These are phyloP conservation scores for Norana najaformis DNA, from an alignment of 2,888 invertebrate genomes.

Conservation along the genomic window DNA sequence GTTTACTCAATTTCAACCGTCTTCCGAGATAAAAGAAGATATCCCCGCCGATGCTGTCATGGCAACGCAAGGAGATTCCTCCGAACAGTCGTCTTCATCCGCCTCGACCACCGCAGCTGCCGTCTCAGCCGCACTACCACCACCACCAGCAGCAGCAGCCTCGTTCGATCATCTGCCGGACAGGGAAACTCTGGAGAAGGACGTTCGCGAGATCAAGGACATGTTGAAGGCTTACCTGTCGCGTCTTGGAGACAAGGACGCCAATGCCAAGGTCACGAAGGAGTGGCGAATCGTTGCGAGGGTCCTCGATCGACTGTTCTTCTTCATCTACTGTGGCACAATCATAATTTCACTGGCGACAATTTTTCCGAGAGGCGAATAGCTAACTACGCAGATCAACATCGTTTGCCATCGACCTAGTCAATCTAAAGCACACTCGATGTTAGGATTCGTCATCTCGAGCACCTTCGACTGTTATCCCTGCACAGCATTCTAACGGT, in stretches of 20 bases:
- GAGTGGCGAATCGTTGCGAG: constrained; percentile 47
- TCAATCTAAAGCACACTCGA: too few species aligned
- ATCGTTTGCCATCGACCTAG: too few species aligned
- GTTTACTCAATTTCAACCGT: constrained; percentile 1
- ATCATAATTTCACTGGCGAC: constrained; percentile 46
- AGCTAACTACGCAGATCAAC: neutral
- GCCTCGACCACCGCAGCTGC: neutral
- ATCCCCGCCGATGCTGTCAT: neutral
- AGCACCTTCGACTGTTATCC: neutral
- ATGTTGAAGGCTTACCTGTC: constrained; percentile 52
- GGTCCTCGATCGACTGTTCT: constrained; percentile 46
- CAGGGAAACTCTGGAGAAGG: constrained; percentile 49
- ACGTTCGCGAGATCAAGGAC: constrained; percentile 45
- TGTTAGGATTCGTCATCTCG: too few species aligned
- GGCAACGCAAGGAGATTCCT: neutral
- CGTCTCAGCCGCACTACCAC: neutral
- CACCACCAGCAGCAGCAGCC: neutral
- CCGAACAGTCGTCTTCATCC: neutral
- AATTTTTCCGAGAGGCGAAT: constrained; percentile 44
- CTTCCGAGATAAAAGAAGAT: neutral
- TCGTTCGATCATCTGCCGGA: neutral
- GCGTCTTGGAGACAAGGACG: constrained; percentile 47
- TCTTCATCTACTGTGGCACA: constrained; percentile 44
- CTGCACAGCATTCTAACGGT: neutral
- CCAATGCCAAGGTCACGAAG: constrained; percentile 41